Evolutionary conservation across 2,113 vertebrate species (phyloP), one percentile per base, ranked within the genome.

Genomic region (Thomomys bottae): DNA sequence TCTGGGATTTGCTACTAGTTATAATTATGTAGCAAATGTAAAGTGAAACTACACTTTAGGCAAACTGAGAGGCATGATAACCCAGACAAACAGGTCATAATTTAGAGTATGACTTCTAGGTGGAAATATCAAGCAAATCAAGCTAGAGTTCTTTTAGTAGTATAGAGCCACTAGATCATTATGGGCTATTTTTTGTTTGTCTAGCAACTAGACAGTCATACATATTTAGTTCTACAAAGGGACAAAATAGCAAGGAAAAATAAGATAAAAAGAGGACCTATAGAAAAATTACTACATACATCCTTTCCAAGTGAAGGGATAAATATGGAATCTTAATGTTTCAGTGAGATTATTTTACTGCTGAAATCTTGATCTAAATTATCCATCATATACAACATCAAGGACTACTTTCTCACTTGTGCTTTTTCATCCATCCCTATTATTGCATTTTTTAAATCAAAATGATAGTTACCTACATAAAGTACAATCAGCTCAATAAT

Each of bases 81-180:
- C 17, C n/a, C 38, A 24, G 28, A 23, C n/a, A 77, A 79, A 75
- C 1, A 72, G 40, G 8, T 45, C 4, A 7, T 49, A 61, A 76
- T 36, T 75, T 38, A 66, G 64, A 26, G 28, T 61, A 10, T 73
- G 49, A 67, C 70, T 11, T 71, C 10, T n/a, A 42, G 23, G 70
- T n/a, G 12, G 2, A 67, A 21, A 77, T 73, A 36, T 84, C 66
- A 84, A 81, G 73, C 38, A 84, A 84, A 87, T 57, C n/a, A 61
- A 36, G 20, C n/a, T 64, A 42, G 34, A 59, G 30, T 14, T 23
- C 15, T 72, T 30, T 68, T 61, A 90, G 32, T 76, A 86, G 10
- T 84, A 70, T 26, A 95, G 67, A 95, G 67, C 45, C 88, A 34
- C 61, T 59, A 88, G 26, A 42, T 64, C 67, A 68, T 59, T 24